phyloP scores from a whole-genome alignment of 2,113 vertebrate species.

The Cheilinus undulatus region DNA sequence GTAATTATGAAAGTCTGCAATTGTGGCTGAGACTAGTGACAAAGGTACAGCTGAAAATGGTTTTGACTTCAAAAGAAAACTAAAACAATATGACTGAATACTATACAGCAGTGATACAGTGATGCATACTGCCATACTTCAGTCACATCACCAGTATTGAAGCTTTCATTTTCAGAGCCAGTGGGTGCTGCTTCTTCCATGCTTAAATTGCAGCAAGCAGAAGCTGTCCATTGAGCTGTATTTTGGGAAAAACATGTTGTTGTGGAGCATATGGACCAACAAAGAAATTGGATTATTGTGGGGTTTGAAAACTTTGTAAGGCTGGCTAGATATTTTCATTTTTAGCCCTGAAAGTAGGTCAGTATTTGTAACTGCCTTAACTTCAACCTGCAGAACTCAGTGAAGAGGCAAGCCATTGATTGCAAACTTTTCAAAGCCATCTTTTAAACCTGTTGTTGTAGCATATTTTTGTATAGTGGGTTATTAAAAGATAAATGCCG shows the following conservation, averaged over 20 bases:
- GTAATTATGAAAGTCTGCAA: neutral
- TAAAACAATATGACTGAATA: neutral
- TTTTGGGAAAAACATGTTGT: neutral
- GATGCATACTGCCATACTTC: neutral
- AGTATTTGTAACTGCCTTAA: neutral
- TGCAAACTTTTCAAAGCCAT: neutral
- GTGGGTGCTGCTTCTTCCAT: neutral
- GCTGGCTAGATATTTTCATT: neutral
- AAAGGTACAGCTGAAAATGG: neutral
- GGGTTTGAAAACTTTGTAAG: slow-evolving; percentile 1
- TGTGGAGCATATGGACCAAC: slow-evolving; percentile 5
- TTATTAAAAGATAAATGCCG: neutral
- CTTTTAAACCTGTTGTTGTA: neutral
- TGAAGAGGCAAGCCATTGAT: neutral
- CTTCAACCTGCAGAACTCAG: slow-evolving; percentile 9
- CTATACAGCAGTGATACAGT: neutral
- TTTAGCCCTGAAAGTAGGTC: slow-evolving; percentile 28
- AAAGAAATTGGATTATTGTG: slow-evolving; percentile 15
- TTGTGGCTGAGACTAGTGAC: slow-evolving; percentile 3
- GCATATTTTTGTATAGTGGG: neutral
- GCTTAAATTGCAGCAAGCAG: neutral
- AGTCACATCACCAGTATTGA: neutral
- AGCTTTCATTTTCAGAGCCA: too few relatives aligned
- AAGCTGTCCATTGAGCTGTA: neutral
- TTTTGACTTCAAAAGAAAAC: neutral